Percentiles rank a stretch among this genome's conserved stretches.
Evolutionary conservation across 2,888 invertebrate genomes (phyloP).

Genomic region (Dascillus cervinus): DNA sequence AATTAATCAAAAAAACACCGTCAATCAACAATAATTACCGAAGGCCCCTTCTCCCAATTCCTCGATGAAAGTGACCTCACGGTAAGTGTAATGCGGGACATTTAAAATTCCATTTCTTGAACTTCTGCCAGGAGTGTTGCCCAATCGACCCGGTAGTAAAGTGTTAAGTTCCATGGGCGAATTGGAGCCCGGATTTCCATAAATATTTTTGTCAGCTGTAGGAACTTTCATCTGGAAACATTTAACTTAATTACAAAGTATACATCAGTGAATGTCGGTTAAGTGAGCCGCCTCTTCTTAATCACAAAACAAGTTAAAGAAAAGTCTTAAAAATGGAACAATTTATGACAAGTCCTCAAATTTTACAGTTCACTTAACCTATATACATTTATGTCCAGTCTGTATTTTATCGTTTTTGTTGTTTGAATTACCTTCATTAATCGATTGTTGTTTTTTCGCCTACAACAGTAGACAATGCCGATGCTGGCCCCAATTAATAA

Average conservation of each 20-base stretch:
- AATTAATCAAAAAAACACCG: conserved; percentile 2
- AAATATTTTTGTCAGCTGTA: conserved; percentile 71
- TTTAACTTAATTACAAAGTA: too few relatives aligned
- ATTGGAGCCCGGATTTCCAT: conserved; percentile 68
- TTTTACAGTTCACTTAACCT: too few relatives aligned
- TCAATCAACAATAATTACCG: conserved; percentile 48
- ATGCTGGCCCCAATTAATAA: too few relatives aligned
- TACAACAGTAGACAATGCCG: too few relatives aligned
- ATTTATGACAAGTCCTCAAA: too few relatives aligned
- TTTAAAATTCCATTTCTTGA: conserved; percentile 39
- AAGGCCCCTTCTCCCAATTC: conserved; percentile 95
- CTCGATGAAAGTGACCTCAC: conserved; percentile 79
- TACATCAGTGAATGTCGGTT: not conserved
- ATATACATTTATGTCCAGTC: too few relatives aligned
- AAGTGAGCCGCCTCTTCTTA: too few relatives aligned
- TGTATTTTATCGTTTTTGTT: too few relatives aligned
- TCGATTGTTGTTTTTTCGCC: too few relatives aligned
- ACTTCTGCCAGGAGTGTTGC: conserved; percentile 40
- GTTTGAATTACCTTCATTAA: too few relatives aligned
- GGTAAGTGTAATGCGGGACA: conserved; percentile 79
- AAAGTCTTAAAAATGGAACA: too few relatives aligned
- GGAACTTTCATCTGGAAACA: conserved; percentile 57
- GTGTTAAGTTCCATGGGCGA: conserved; percentile 82
- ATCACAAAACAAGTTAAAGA: too few relatives aligned
- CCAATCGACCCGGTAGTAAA: conserved; percentile 48